A percentile compares a stretch with the other conserved stretches of the same genome.
These are phyloP conservation scores for Octomys mimax DNA, from an alignment of 2,797 vertebrate genomes.

Conservation along the genomic window DNA sequence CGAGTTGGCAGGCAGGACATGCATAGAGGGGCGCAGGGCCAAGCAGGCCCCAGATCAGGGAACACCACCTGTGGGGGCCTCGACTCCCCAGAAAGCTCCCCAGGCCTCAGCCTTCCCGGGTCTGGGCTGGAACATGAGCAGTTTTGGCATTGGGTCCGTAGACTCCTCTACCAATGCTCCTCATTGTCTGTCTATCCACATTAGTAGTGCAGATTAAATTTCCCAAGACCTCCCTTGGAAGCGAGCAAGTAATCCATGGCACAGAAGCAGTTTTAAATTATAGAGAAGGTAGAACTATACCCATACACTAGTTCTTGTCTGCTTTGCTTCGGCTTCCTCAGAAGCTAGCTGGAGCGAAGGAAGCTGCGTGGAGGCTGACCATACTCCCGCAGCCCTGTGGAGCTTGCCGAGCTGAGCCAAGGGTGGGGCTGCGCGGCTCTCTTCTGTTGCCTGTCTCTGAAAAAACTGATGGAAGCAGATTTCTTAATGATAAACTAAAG, in stretches of 20 bases:
- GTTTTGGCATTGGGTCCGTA: not conserved
- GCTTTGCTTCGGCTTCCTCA: conserved; percentile 24
- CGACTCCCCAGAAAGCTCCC: not conserved
- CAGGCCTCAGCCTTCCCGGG: too few species aligned
- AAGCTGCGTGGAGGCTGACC: not conserved
- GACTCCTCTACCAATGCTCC: not conserved
- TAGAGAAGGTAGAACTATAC: not conserved
- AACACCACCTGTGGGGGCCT: not conserved
- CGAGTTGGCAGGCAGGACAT: too few species aligned
- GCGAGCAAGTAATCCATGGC: not conserved
- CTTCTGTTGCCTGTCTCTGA: not conserved
- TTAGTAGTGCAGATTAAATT: not conserved
- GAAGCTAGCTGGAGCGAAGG: not conserved
- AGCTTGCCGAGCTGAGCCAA: conserved; percentile 1
- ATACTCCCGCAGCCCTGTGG: not conserved
- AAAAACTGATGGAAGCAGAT: conserved; percentile 3
- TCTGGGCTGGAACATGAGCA: not conserved
- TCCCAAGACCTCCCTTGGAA: not conserved
- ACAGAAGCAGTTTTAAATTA: not conserved
- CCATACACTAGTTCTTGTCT: not conserved
- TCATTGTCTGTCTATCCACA: not conserved
- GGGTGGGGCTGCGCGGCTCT: not conserved
- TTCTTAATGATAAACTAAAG: conserved; percentile 55
- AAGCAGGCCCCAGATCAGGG: not conserved
- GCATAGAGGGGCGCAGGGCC: too few species aligned